phyloP scores from a whole-genome alignment of 2,888 invertebrate genomes.

The Rutpela maculata region DNA sequence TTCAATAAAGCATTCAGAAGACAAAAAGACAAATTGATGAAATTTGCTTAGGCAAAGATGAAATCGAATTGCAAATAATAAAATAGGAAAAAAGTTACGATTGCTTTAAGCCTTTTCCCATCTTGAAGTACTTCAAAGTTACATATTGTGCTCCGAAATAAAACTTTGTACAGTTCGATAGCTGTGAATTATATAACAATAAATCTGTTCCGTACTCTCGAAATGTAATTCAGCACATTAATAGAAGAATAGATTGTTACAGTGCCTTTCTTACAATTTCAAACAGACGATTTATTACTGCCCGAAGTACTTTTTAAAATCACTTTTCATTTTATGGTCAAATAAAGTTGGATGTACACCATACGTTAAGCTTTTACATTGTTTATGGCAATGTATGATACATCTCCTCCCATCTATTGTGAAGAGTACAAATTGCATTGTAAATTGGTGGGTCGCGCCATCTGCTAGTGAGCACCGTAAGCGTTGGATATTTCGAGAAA shows the following conservation, averaged over 20 bases:
- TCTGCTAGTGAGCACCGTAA: neutral
- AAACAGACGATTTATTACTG: slow-evolving; percentile 55
- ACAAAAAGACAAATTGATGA: slow-evolving; percentile 20
- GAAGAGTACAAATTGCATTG: neutral
- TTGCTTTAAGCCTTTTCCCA: slow-evolving; percentile 46
- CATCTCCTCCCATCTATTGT: slow-evolving; percentile 5
- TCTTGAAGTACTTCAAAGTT: slow-evolving; percentile 40
- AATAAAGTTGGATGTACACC: slow-evolving; percentile 53
- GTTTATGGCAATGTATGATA: neutral
- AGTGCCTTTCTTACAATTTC: slow-evolving; percentile 48
- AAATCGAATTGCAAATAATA: slow-evolving; percentile 21
- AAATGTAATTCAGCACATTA: slow-evolving; percentile 54
- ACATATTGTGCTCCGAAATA: slow-evolving; percentile 46
- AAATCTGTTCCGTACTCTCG: slow-evolving; percentile 48
- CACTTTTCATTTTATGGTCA: slow-evolving; percentile 62
- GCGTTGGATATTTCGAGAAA: neutral
- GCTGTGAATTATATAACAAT: slow-evolving; percentile 50
- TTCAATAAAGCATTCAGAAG: slow-evolving; percentile 23
- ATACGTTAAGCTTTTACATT: neutral
- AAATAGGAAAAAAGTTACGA: slow-evolving; percentile 30
- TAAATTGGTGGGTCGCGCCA: neutral
- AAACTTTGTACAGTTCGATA: slow-evolving; percentile 46
- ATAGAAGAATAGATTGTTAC: slow-evolving; percentile 54
- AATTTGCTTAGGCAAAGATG: slow-evolving; percentile 33
- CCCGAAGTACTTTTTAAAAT: slow-evolving; percentile 59